These are phyloP conservation scores for Plutomurus gul DNA, from an alignment of 1,140 invertebrate genomes.

Conservation along the genomic window DNA sequence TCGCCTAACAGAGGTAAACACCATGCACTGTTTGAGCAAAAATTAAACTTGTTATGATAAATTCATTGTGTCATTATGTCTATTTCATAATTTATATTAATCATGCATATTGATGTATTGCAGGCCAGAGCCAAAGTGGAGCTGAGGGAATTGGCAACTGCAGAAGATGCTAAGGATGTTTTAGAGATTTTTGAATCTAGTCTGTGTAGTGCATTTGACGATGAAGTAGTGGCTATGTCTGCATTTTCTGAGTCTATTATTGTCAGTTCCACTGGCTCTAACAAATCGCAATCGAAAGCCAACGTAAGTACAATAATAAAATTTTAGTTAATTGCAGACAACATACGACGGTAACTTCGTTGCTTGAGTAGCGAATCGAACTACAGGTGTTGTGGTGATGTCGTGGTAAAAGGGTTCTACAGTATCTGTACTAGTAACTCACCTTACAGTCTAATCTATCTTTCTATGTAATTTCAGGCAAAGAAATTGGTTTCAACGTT, in stretches of 20 bases:
- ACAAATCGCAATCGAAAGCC: background rate
- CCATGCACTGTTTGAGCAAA: background rate
- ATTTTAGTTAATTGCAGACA: background rate
- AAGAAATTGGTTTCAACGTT: conserved; percentile 76
- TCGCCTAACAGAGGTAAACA: conserved; percentile 74
- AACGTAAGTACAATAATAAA: background rate
- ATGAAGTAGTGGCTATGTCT: conserved; percentile 65
- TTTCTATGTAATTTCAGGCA: conserved; percentile 65
- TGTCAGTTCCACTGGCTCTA: background rate
- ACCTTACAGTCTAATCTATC: too few species aligned
- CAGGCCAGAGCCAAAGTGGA: conserved; percentile 84
- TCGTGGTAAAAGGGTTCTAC: too few species aligned
- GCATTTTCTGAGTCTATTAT: background rate
- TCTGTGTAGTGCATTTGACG: conserved; percentile 74
- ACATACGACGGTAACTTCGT: too few species aligned
- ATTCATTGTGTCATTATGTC: too few species aligned
- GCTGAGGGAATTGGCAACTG: conserved; percentile 76
- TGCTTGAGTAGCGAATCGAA: too few species aligned
- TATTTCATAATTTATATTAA: too few species aligned
- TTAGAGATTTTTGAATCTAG: conserved; percentile 83
- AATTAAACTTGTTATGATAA: too few species aligned
- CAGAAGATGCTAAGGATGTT: conserved; percentile 80
- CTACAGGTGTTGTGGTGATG: too few species aligned
- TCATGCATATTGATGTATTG: background rate
- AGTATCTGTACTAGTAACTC: too few species aligned